Evolutionary conservation across 2,113 vertebrate species (phyloP).

Genomic region (Pteronura brasiliensis): DNA sequence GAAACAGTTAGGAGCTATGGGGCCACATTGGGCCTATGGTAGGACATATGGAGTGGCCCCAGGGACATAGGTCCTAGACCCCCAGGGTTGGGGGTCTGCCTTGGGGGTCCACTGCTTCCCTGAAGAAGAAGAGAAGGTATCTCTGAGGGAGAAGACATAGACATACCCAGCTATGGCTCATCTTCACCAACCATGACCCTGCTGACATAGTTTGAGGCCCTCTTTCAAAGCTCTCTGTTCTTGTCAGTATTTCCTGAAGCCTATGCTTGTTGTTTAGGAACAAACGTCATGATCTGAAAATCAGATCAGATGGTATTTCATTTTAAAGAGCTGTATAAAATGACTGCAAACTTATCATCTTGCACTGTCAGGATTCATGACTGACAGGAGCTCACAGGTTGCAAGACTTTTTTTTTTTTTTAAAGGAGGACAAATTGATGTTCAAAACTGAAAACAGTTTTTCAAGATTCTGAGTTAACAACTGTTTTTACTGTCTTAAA

Average conservation of each 20-base stretch:
- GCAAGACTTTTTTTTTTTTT: neutral
- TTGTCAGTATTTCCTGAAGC: neutral
- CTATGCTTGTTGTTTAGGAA: conserved; percentile 30
- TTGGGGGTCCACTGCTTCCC: neutral
- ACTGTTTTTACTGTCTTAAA: neutral
- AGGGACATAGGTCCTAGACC: neutral
- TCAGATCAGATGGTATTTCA: conserved; percentile 27
- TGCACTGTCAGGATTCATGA: neutral
- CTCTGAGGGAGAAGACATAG: neutral
- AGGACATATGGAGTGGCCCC: neutral
- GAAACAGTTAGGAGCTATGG: neutral
- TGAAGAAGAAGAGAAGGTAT: neutral
- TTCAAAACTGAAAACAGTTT: neutral
- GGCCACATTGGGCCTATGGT: too few species aligned
- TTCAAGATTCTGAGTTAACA: neutral
- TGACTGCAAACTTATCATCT: neutral
- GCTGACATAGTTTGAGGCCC: neutral
- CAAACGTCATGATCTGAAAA: conserved; percentile 5
- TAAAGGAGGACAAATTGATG: neutral
- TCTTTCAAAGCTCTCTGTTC: neutral
- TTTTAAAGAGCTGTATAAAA: conserved; percentile 29
- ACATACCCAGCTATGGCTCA: neutral
- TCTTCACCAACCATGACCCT: neutral
- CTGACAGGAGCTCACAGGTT: neutral
- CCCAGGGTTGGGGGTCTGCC: neutral